Evolutionary conservation across 1,140 invertebrate genomes (phyloP).

Genomic region (Bombus huntii): DNA sequence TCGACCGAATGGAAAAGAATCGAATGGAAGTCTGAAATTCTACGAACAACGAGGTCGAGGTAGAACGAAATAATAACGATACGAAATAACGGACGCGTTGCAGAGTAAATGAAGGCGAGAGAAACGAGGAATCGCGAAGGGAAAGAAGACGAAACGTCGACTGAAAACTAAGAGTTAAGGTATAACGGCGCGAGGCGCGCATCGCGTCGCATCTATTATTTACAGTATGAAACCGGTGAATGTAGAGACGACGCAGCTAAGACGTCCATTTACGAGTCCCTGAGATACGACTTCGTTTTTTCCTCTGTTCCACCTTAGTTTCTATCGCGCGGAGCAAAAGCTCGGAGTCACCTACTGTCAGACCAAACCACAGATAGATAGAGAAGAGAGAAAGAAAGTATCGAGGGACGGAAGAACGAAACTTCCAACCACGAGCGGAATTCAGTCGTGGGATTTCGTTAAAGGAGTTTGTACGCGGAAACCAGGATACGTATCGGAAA

Average conservation of each 20-base stretch:
- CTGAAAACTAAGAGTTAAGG: not conserved
- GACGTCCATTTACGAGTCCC: conserved; percentile 43
- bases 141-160: not conserved
- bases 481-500: not conserved
- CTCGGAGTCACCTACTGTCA: not conserved
- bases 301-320: not conserved
- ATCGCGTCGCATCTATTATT: conserved; percentile 37
- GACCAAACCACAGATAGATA: not conserved
- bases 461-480: conserved; percentile 12
- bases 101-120: conserved; percentile 6
- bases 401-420: not conserved
- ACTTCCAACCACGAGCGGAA: not conserved
- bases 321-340: not conserved
- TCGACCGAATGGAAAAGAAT: not conserved
- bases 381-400: not conserved
- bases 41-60: not conserved
- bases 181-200: not conserved
- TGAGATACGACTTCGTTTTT: not conserved
- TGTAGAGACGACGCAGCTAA: conserved; percentile 17
- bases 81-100: not conserved
- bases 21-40: not conserved
- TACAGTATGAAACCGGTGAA: conserved; percentile 13
- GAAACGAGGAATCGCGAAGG: not conserved
- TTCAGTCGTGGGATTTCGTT: conserved; percentile 32
- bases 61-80: not conserved